Conservation (phyloP, 2,888 invertebrate species). For the Pyrgus malvae region DNA sequence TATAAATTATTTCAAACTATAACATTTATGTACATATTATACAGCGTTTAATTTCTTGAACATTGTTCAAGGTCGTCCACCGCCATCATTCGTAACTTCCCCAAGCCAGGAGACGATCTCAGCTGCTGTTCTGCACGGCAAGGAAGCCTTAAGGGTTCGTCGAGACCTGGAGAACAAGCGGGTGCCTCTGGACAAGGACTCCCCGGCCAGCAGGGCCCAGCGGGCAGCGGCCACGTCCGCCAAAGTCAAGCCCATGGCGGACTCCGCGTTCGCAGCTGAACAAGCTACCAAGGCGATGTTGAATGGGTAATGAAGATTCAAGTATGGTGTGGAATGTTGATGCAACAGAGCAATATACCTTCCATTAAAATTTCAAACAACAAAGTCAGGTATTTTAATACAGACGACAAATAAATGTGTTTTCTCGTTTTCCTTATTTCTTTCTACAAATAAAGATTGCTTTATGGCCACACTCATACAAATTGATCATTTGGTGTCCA, state of each 20-base stretch:
- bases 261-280: constrained; percentile 85
- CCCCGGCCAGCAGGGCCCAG: constrained; percentile 87
- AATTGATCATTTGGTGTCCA: too few relatives aligned
- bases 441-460: too few relatives aligned
- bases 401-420: too few relatives aligned
- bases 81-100: constrained; percentile 47
- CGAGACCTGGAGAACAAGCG: constrained; percentile 77
- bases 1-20: background rate
- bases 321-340: background rate
- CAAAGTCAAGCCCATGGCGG: constrained; percentile 83
- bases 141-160: constrained; percentile 79
- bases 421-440: too few relatives aligned
- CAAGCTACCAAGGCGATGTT: constrained; percentile 84
- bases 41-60: background rate
- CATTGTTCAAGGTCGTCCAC: constrained; percentile 44
- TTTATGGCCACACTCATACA: too few relatives aligned
- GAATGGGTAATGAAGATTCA: constrained; percentile 54
- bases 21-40: background rate
- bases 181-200: constrained; percentile 71
- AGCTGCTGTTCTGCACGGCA: constrained; percentile 79
- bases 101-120: constrained; percentile 63
- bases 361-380: background rate
- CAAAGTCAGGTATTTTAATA: too few relatives aligned
- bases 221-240: constrained; percentile 84
- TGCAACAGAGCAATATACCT: background rate